Base-by-base conservation (phyloP, 2,888 invertebrate species). In the Lingula anatina region DNA sequence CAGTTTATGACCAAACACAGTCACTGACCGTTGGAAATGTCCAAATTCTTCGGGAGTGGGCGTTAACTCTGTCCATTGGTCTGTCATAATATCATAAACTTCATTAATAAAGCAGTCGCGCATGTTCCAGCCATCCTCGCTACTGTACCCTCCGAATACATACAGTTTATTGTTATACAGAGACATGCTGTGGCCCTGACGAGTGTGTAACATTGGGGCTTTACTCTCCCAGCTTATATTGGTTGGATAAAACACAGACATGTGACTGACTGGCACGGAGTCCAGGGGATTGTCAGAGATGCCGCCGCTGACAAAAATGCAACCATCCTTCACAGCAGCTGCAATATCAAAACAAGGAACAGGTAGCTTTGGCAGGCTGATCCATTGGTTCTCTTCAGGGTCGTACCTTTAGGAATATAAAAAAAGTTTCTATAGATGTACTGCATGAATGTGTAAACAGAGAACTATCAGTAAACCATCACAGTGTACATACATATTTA, bases 141-240 rank as follows among this genome's bases (percentile, higher is more conserved):
- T 54, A 2, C 65, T 66, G 52, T 67, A 69, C 0, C 75, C 75
- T n/a, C 75, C 75, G 7, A 72, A 50, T 1, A 65, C 67, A 43
- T 61, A 71, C 37, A 75, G 48, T 49, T 66, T 68, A 12, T 60
- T 56, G 25, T 62, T 51, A 26, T 54, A 43, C 2, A 61, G 45
- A 1, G 64, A 62, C 62, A 75, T 65, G 48, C 67, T 66, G 60
- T 75, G 75, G 24, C 71, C 65, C 46, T 74, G 72, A 23, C 71
- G 57, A 18, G 61, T 57, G 5, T 57, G 56, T 7, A 66, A 37
- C 73, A 75, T 71, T 20, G 61, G 60, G 1, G 61, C 51, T 38
- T 62, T 52, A 0, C 61, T 46, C 3, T 61, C 56, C 75, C 75
- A 75, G 21, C 53, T 49, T 15, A 60, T 56, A 1, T 56, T 53